Evolutionary conservation across 2,888 invertebrate species (phyloP), one percentile per base, ranked within the genome.

Genomic region (Macaria notata): DNA sequence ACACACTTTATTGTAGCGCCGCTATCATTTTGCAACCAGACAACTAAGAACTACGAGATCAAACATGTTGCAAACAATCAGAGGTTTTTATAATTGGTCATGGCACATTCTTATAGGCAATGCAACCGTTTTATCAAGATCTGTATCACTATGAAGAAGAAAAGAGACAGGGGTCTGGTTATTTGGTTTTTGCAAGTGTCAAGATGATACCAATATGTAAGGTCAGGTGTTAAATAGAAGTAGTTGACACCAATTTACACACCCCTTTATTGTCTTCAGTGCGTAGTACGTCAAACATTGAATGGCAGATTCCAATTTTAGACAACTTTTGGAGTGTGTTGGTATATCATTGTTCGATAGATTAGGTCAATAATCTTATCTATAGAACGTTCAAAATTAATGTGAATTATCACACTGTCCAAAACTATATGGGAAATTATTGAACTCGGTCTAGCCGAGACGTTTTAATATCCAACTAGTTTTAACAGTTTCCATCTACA

Each of bases 161-260:
- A 8, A 4, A 0, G 9, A 9, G 5, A 9, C 4, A 8, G 3
- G 46, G 55, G 36, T 54, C 61, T 50, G 46, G 9, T 41, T 9
- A 46, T n/a, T n/a, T 56, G 60, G 58, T 50, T 46, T 39, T 9
- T 43, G 46, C 45, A 49, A 50, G 49, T 52, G 48, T 54, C 44
- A 53, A 49, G 58, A 61, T 46, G 57, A 52, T 59, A 56, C 52
- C 63, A 71, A 69, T 66, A 55, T 59, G 58, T 36, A 50, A 49
- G 76, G 76, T 77, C 75, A 71, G 70, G 70, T 72, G 76, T 77
- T 72, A 77, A 77, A 65, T 61, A 65, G 64, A 46, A 48, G 59
- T 70, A 74, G 75, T 75, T 75, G 72, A 68, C 66, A 65, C 49
- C 72, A 75, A 74, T 75, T 69, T 62, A 66, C 69, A 63, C 64